Percentiles rank a stretch among this genome's conserved stretches.
Evolutionary conservation across 37 sponge, comb jelly and placozoan genomes (phyloP).

Genomic region (Bolinopsis microptera): DNA sequence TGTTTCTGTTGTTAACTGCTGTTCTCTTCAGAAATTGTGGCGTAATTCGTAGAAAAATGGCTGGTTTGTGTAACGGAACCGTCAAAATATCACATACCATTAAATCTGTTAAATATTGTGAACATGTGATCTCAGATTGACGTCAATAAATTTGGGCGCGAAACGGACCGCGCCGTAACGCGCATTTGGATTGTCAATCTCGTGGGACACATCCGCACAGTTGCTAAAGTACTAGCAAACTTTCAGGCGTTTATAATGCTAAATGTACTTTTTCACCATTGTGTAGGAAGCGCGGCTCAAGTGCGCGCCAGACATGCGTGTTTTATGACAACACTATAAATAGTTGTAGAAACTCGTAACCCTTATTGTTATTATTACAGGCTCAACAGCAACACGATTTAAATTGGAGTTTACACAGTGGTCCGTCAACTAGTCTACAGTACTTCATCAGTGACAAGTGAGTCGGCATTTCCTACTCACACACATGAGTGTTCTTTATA

Average conservation of each 20-base stretch:
- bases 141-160: slow-evolving; percentile 42
- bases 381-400: slow-evolving; percentile 24
- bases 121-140: not conserved
- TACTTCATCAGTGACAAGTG: slow-evolving; percentile 44
- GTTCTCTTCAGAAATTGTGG: too few relatives aligned
- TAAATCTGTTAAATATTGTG: too few relatives aligned
- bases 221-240: slow-evolving; percentile 51
- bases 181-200: not conserved
- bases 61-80: too few relatives aligned
- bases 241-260: not conserved
- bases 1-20: too few relatives aligned
- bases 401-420: slow-evolving; percentile 30
- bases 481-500: too few relatives aligned
- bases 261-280: slow-evolving; percentile 46
- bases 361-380: not conserved
- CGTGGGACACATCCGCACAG: not conserved
- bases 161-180: not conserved
- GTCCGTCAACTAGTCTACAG: slow-evolving; percentile 29
- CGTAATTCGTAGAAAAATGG: too few relatives aligned
- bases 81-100: too few relatives aligned
- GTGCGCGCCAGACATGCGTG: not conserved
- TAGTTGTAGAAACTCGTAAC: too few relatives aligned
- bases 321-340: slow-evolving; percentile 24
- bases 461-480: not conserved
- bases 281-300: not conserved